Base-by-base conservation (phyloP, 1,140 invertebrate species). In the Apis dorsata region DNA sequence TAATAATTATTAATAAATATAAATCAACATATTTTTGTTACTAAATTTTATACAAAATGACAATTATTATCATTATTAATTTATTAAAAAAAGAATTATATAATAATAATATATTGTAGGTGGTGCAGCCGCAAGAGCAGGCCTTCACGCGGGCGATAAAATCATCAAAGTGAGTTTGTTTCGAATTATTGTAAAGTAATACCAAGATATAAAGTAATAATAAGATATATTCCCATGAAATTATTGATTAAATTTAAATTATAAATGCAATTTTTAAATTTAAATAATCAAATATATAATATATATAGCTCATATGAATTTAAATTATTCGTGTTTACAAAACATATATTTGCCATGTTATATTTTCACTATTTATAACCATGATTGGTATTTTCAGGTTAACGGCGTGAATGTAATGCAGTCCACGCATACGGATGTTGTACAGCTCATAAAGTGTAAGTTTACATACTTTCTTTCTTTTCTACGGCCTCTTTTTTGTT, bases 71-170 rank as follows among this genome's bases (percentile, higher is more conserved):
- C 17, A 0, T 19, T 79, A 34, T 19, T 44, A 2, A 49, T 21
- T 24, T 51, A 28, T 44, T 79, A 51, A 51, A 51, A n/a, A 55
- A 63, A 53, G 11, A 63, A 19, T 51, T 69, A 24, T 59, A 84
- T 2, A 81, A 77, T 77, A 15, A 68, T 82, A 15, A 71, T 70
- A n/a, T 66, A 85, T 94, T 94, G 28, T 92, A 97, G 97, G 98
- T 93, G 98, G 99, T 86, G 98, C 99, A 85, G 98, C 99, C 83
- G 98, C 97, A 93, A 96, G 96, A 92, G 98, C 98, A 86, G 98
- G 99, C 68, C 96, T 99, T 84, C 97, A 98, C 84, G 95, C 97
- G 85, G 98, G 98, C 51, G 99, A 99, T 94, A 97, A 97, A 94
- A 99, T 99, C 90, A 96, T 99, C 81, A 98, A 98, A 95, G 97